Evolutionary conservation across 1,140 invertebrate species (phyloP), one percentile per base, ranked within the genome.

Genomic region (Solenopsis fugax): DNA sequence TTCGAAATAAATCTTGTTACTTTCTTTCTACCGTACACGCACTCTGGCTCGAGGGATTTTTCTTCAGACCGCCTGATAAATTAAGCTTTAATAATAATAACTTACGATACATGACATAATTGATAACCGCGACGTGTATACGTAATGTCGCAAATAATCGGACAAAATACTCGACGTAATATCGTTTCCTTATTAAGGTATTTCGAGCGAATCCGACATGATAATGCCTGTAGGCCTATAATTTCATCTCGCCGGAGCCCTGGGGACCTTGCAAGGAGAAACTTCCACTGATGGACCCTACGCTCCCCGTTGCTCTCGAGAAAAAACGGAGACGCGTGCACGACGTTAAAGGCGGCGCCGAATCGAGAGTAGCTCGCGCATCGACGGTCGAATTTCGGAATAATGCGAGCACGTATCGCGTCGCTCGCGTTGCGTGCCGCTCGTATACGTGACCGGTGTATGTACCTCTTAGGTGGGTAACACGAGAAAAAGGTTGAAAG

Each of bases 301-400:
- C 12, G 12, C 50, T 67, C 18, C 21, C 24, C 60, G 75, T 37
- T 29, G 73, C 21, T n/a, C 37, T 2, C 41, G 52, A 82, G 65
- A 86, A 86, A 71, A 82, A 86, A 18, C 13, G 24, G 37, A n/a
- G 48, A 58, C 16, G 34, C 52, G 50, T 34, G 54, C 12, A 69
- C 12, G 13, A 37, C 10, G 29, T 50, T 56, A 64, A 52, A 85
- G 50, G 29, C 29, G 24, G 54, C n/a, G 2, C 16, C 64, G 54
- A 72, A 73, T 67, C 78, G 85, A 60, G 60, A 71, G 52, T 24
- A 65, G 56, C 65, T 75, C 60, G 71, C 34, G 50, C 60, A 84
- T 86, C 80, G 90, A 88, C 85, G 89, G 87, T 85, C 92, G 90
- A 91, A 92, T 93, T 93, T 92, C 88, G 82, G 89, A 91, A 90